A percentile compares a stretch with the other conserved stretches of the same genome.
These are phyloP conservation scores for Myodes glareolus DNA, from an alignment of 2,113 vertebrate species.

Conservation along the genomic window DNA sequence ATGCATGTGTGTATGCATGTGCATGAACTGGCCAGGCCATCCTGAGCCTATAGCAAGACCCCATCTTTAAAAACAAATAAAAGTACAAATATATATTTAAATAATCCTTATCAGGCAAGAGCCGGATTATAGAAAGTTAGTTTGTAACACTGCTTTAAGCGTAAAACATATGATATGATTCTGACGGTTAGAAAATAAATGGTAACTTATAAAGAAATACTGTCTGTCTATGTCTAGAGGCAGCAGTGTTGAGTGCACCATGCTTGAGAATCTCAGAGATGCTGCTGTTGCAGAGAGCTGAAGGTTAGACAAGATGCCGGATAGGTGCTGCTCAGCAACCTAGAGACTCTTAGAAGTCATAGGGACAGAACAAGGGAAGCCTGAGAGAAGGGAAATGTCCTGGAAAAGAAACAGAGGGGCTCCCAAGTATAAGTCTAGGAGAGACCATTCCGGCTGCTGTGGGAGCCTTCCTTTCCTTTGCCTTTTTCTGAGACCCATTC, in stretches of 20 bases:
- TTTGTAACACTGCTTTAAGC: neutral
- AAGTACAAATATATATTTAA: neutral
- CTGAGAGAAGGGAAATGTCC: rapidly evolving
- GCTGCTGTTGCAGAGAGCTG: too few relatives aligned
- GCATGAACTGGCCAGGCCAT: neutral
- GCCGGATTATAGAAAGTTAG: neutral
- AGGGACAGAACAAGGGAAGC: too few relatives aligned
- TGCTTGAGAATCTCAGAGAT: neutral
- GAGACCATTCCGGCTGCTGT: neutral
- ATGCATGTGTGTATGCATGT: neutral
- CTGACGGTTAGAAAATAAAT: neutral
- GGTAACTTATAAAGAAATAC: neutral
- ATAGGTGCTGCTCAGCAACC: rapidly evolving
- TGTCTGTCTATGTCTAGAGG: too few relatives aligned
- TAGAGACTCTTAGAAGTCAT: too few relatives aligned
- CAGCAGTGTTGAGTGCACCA: rapidly evolving
- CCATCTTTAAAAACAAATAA: neutral
- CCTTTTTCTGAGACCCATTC: neutral
- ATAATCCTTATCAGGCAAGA: neutral
- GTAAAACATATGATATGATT: neutral
- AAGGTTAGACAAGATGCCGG: neutral
- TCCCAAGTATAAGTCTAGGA: neutral
- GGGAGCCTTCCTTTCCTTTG: neutral
- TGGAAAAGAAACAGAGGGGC: neutral
- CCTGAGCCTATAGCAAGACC: neutral